Base-by-base conservation (phyloP, 2,113 vertebrate species). In the Callaeas wilsoni region DNA sequence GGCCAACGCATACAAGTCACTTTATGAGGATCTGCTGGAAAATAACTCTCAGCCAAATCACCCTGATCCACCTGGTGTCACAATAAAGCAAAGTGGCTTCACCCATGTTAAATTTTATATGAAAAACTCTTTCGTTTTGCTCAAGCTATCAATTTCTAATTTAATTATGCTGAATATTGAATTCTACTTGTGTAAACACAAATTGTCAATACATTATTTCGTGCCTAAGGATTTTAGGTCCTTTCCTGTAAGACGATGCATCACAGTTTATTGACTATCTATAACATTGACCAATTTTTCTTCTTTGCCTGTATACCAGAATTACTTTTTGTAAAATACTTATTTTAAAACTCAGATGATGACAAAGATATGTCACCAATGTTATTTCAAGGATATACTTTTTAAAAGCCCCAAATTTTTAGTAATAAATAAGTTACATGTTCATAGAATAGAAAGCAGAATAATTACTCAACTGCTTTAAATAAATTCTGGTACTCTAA, bases 391-490 rank as follows among this genome's bases (percentile, higher is more conserved):
- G 95, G 91, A 83, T 65, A 82, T 33, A 78, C 10, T 84, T 37
- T n/a, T 33, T 77, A 89, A 80, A 52, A 32, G 1, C 0, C 13
- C 17, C 50, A 65, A 83, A 78, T 41, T 41, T 50, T 93, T 53
- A 85, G 46, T 63, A 86, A 93, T 92, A 96, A 95, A 93, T 78
- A 96, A 93, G 90, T 95, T 95, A n/a, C 81, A 74, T 65, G 77
- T 92, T 85, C 91, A 77, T 60, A 46, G 71, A 74, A 84, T 86
- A 85, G 73, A 79, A 89, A 90, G 84, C 73, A 93, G 83, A 92
- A 91, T 96, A 97, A 97, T 97, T 95, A 96, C 64, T 96, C 87
- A 90, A 83, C 83, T 87, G 87, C 90, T 97, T 97, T 96, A 96
- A 96, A 97, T 95, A 97, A 97, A 97, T 94, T 86, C 93, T 87